Percentiles rank a stretch among this genome's conserved stretches.
phyloP scores from a whole-genome alignment of 2,888 invertebrate genomes.

The Blastobasis adustella region DNA sequence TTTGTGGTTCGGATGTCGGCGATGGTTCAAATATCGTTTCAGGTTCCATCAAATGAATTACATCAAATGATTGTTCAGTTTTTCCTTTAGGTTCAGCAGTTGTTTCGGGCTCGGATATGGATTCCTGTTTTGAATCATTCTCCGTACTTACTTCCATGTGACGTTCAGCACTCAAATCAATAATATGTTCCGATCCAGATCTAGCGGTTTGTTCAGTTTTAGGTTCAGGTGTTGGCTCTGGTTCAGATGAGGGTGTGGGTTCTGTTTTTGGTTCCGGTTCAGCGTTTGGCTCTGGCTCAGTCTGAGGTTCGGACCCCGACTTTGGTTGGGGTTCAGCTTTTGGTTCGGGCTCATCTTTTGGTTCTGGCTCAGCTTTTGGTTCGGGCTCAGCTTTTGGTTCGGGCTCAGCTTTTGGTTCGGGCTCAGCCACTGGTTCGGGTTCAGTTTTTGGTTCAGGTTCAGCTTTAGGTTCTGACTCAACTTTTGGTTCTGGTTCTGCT shows the following conservation, averaged over 20 bases:
- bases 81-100: slow-evolving; percentile 7
- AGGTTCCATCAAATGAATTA: slow-evolving; percentile 1
- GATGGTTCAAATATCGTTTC: slow-evolving; percentile 17
- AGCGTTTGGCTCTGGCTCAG: slow-evolving; percentile 16
- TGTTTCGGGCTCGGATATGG: slow-evolving; percentile 7
- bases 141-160: no score
- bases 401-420: slow-evolving; percentile 7
- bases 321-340: slow-evolving; percentile 23
- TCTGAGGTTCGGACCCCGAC: slow-evolving; percentile 11
- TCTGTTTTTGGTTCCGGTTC: slow-evolving; percentile 9
- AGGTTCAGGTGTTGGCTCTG: slow-evolving; percentile 10
- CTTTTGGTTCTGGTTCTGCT: slow-evolving; percentile 43
- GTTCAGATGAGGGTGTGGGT: slow-evolving; percentile 3
- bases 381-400: slow-evolving; percentile 23
- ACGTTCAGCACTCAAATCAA: no score
- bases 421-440: slow-evolving; percentile 12
- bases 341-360: slow-evolving; percentile 18
- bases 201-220: slow-evolving; percentile 10
- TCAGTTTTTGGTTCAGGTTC: slow-evolving; percentile 43
- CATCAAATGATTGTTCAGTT: slow-evolving; percentile 5
- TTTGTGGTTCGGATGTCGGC: slow-evolving; percentile 15
- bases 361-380: slow-evolving; percentile 24
- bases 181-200: slow-evolving; percentile 11
- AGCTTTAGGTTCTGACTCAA: slow-evolving; percentile 16
- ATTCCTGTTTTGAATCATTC: background rate